These are phyloP conservation scores for Eunapius fragilis DNA, from an alignment of 37 sponge, comb jelly and placozoan species.

Conservation along the genomic window DNA sequence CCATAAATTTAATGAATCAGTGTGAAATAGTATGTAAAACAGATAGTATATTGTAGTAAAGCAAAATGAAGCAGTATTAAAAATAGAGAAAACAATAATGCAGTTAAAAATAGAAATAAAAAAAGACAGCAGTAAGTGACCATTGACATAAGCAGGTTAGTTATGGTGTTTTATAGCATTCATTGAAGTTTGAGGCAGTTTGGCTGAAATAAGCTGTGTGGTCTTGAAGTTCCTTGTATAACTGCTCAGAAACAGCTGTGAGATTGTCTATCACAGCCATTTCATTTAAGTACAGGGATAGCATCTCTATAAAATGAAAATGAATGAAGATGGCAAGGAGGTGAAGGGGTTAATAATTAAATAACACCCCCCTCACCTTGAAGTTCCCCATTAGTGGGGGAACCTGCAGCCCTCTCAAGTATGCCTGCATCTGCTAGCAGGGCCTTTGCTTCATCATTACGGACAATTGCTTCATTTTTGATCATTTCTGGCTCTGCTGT, in stretches of 20 bases:
- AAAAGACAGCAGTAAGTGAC: neutral
- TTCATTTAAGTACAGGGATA: slow-evolving; percentile 14
- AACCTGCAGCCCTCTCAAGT: slow-evolving; percentile 5
- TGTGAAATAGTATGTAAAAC: no score
- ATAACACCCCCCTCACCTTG: neutral
- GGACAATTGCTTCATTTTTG: neutral
- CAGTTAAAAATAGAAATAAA: neutral
- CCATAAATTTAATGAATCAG: no score
- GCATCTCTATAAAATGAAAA: slow-evolving; percentile 16
- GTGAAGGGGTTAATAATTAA: neutral
- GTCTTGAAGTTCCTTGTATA: slow-evolving; percentile 10
- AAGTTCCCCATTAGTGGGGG: slow-evolving; percentile 7
- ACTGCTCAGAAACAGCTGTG: neutral
- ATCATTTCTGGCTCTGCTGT: neutral
- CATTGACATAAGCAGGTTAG: neutral
- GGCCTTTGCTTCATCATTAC: neutral
- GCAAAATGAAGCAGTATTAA: neutral
- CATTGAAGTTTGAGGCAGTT: slow-evolving; percentile 24
- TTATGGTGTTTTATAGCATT: slow-evolving; percentile 63
- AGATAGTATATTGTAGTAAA: no score
- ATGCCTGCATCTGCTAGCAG: slow-evolving; percentile 1
- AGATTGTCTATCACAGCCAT: neutral
- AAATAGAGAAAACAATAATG: neutral
- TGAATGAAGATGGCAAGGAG: neutral
- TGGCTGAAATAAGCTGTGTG: slow-evolving; percentile 29